phyloP scores from a whole-genome alignment of 2,113 vertebrate genomes.

The Plectropomus leopardus region DNA sequence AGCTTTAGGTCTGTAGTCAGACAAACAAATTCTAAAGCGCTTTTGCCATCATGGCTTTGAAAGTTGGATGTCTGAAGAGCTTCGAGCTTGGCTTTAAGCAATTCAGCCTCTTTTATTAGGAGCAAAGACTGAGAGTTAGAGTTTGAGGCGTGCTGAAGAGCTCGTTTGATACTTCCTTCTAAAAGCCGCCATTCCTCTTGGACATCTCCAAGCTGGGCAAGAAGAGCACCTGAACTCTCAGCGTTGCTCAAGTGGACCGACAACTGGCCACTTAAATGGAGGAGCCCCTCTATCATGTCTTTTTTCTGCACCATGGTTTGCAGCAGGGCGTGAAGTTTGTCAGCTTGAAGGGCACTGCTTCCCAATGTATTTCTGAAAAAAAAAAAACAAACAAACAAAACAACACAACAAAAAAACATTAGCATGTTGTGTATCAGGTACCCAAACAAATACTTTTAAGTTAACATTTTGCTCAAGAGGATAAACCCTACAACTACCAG shows the following conservation, averaged over 20 bases:
- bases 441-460: background rate
- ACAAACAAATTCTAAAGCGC: constrained; percentile 56
- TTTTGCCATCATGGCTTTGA: constrained; percentile 58
- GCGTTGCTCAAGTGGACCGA: constrained; percentile 80
- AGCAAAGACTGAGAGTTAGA: constrained; percentile 78
- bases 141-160: constrained; percentile 79
- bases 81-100: constrained; percentile 82
- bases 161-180: constrained; percentile 83
- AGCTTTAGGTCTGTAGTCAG: constrained; percentile 83
- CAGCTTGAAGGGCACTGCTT: constrained; percentile 82
- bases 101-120: constrained; percentile 78
- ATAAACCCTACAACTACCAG: too few relatives aligned
- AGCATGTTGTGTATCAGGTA: background rate
- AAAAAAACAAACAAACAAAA: too few relatives aligned
- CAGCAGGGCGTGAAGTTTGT: constrained; percentile 84
- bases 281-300: constrained; percentile 79
- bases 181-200: constrained; percentile 87
- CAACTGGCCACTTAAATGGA: constrained; percentile 81
- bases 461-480: too few relatives aligned
- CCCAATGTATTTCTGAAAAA: constrained; percentile 82
- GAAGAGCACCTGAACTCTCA: constrained; percentile 86
- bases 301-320: constrained; percentile 83
- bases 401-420: too few relatives aligned
- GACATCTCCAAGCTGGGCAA: constrained; percentile 87
- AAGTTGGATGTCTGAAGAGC: constrained; percentile 67